phyloP scores from a whole-genome alignment of 2,888 invertebrate genomes.

The Tenodera sinensis region DNA sequence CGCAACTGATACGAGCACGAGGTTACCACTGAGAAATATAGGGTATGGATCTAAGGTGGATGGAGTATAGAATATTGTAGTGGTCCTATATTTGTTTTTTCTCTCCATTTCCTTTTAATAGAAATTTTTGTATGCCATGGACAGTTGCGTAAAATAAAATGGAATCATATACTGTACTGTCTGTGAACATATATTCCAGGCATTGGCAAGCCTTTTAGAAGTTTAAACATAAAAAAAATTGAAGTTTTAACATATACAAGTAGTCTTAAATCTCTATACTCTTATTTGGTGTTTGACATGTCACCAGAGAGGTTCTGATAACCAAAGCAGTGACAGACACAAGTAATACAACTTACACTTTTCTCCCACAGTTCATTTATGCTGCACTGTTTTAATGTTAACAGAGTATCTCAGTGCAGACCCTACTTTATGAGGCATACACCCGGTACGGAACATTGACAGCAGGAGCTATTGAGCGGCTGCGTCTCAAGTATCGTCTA shows the following conservation, averaged over 20 bases:
- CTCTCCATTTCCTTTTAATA: too few relatives aligned
- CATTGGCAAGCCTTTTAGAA: too few relatives aligned
- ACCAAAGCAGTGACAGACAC: not conserved
- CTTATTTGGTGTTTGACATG: not conserved
- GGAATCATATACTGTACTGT: too few relatives aligned
- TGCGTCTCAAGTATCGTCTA: constrained; percentile 86
- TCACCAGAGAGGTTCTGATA: not conserved
- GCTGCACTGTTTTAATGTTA: constrained; percentile 34
- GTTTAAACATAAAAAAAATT: too few relatives aligned
- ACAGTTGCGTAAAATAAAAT: too few relatives aligned
- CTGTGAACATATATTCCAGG: too few relatives aligned
- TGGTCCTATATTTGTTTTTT: too few relatives aligned
- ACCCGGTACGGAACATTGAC: constrained; percentile 75
- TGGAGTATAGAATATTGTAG: too few relatives aligned
- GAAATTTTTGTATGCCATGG: too few relatives aligned
- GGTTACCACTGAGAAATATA: too few relatives aligned
- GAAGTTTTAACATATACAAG: not conserved
- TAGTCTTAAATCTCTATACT: not conserved
- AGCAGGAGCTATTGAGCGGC: constrained; percentile 81
- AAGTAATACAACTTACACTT: not conserved
- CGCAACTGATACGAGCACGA: too few relatives aligned
- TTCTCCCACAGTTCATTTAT: not conserved
- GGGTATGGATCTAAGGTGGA: too few relatives aligned
- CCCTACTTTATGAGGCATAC: constrained; percentile 84
- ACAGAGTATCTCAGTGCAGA: constrained; percentile 74